Evolutionary conservation across 1,140 invertebrate species (phyloP).

Genomic region (Neotoxoptera formosana): DNA sequence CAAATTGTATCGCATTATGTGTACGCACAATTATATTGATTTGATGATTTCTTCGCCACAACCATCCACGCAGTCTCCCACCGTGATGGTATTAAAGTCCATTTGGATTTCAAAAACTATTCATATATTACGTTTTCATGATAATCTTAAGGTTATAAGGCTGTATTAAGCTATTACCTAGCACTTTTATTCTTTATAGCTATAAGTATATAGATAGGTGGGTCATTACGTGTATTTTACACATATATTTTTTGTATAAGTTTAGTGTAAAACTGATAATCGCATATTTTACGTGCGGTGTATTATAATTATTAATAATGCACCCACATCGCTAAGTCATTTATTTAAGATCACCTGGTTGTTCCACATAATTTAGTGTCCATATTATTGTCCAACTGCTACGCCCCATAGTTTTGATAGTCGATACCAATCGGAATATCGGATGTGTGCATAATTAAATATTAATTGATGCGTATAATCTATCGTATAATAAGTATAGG

Average conservation of each 20-base stretch:
- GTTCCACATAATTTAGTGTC: not conserved
- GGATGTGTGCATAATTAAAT: not conserved
- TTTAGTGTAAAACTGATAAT: not conserved
- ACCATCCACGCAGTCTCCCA: not conserved
- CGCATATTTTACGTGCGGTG: not conserved
- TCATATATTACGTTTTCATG: not conserved
- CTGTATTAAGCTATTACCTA: not conserved
- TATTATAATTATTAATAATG: not conserved
- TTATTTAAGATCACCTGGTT: not conserved
- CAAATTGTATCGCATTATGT: not conserved
- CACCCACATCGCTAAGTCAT: not conserved
- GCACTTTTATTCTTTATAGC: not conserved
- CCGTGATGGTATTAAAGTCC: not conserved
- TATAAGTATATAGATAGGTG: not conserved
- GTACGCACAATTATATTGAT: not conserved
- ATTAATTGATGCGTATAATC: not conserved
- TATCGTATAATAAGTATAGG: not conserved
- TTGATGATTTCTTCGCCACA: not conserved
- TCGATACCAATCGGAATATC: not conserved
- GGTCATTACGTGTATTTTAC: too few relatives aligned
- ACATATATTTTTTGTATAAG: not conserved
- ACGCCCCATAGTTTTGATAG: not conserved
- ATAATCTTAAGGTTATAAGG: not conserved
- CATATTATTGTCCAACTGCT: not conserved
- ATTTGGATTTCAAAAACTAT: not conserved